Evolutionary conservation across 2,888 invertebrate genomes (phyloP), one percentile per base, ranked within the genome.

Genomic region (Choreutis nemorana): DNA sequence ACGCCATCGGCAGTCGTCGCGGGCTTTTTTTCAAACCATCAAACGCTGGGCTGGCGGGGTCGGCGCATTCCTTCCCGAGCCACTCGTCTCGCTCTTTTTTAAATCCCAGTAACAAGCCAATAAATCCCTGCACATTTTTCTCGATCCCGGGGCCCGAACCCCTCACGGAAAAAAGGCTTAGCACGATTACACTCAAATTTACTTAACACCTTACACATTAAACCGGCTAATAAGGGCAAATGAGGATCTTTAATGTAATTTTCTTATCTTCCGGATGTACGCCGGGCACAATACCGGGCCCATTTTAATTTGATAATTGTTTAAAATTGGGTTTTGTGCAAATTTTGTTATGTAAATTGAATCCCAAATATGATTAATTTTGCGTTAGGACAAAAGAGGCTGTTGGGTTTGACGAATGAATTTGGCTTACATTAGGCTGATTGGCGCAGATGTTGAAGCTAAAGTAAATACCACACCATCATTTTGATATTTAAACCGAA

Each of bases 101-200:
- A 70, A 78, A 77, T 66, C 40, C 40, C 62, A 60, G 71, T 68
- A 79, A 80, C 78, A 79, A 78, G 79, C 79, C 79, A 79, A 79
- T 80, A 78, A 73, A 77, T 72, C 73, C 73, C 48, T 40, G 58
- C 61, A 60, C 70, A 66, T 78, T 79, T 75, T 73, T 73, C 57
- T 49, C 55, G 48, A 48, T 48, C 57, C 55, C 45, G 44, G 40
- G 35, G 35, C 34, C 43, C 41, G 35, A 45, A 33, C 36, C 34
- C 55, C 55, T 51, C 51, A 50, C 55, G 50, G 51, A 53, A 67
- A 72, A 67, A 78, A 70, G 72, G 70, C 64, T 77, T 67, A 68
- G 55, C 58, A 54, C 65, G 75, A 78, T 79, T 77, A 79, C 77
- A 75, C 59, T 53, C 67, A 77, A 79, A 80, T 81, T 78, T 79